These are phyloP conservation scores for Thunnus thynnus DNA, from an alignment of 2,113 vertebrate genomes.

Conservation along the genomic window DNA sequence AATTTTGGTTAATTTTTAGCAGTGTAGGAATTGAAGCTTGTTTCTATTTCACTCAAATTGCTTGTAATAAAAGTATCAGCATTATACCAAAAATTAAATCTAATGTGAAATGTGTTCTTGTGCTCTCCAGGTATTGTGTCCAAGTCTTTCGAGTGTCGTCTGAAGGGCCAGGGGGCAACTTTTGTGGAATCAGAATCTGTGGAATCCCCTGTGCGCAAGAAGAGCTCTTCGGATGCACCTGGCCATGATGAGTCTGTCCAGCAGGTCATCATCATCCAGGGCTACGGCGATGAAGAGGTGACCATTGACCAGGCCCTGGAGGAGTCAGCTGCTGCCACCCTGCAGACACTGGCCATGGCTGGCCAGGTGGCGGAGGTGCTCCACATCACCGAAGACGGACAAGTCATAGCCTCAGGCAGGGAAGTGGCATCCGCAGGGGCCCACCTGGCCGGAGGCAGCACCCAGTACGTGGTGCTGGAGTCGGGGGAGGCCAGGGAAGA, in stretches of 20 bases:
- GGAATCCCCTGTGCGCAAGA: slow-evolving; percentile 76
- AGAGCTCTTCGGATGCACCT: slow-evolving; percentile 54
- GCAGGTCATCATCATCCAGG: slow-evolving; percentile 98
- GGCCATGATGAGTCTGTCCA: slow-evolving; percentile 86
- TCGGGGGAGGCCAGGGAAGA: slow-evolving; percentile 78
- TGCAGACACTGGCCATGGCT: slow-evolving; percentile 96
- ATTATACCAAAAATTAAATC: not conserved
- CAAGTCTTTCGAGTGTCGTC: slow-evolving; percentile 97
- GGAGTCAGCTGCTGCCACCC: slow-evolving; percentile 93
- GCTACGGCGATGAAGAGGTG: slow-evolving; percentile 88
- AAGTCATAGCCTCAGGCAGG: slow-evolving; percentile 89
- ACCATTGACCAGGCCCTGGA: slow-evolving; percentile 91
- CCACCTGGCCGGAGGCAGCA: slow-evolving; percentile 84
- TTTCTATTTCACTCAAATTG: too few relatives aligned
- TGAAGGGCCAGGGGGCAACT: slow-evolving; percentile 96
- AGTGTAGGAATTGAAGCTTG: too few relatives aligned
- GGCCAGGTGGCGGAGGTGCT: slow-evolving; percentile 94
- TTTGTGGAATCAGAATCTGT: slow-evolving; percentile 91
- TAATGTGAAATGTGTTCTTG: slow-evolving; percentile 25
- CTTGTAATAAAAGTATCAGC: not conserved
- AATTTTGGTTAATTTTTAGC: not conserved
- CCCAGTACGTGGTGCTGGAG: slow-evolving; percentile 93
- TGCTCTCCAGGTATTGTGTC: slow-evolving; percentile 92
- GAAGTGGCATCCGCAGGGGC: slow-evolving; percentile 78
- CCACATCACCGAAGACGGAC: slow-evolving; percentile 95